Base-by-base conservation (phyloP, 2,113 vertebrate species). In the Indicator maculatus region DNA sequence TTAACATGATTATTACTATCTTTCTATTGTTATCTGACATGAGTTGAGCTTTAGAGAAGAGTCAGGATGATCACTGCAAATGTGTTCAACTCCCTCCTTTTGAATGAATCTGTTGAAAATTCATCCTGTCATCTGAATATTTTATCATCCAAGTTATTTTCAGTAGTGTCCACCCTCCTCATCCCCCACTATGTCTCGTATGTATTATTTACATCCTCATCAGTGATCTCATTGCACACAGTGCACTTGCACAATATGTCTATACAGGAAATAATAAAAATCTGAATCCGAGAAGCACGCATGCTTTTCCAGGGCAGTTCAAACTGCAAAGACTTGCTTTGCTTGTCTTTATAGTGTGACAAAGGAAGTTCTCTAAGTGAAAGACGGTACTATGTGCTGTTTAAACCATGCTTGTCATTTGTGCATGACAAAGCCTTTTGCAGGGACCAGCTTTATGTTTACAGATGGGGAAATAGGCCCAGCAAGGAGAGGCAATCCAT, bases 161-260 rank as follows among this genome's bases (percentile, higher is more conserved):
- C 59, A 61, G 36, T 18, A 83, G 23, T 53, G 21, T 52, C 59
- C n/a, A 33, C 16, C 31, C 21, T 85, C 56, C 88, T 77, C 60
- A 44, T 11, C 21, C 9, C 21, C 66, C 45, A 8, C 47, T 52
- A 0, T 38, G 27, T 63, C 45, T 80, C 0, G 0, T 61, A 16
- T 47, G 55, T 41, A 31, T 56, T 73, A 64, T 56, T 73, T 77
- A 41, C 26, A 41, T 61, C 38, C 53, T 80, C 47, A 52, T 36
- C 30, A 56, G 69, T 53, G 50, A 74, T 53, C 31, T 59, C 56
- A 31, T 12, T 83, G 56, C 64, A 52, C 11, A 2, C 31, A 59
- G 16, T 63, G 41, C 45, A 53, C 28, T 81, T 87, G 36, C 18
- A 38, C 33, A 47, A 53, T n/a, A 17, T 26, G 28, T 52, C 72